Evolutionary conservation across 2,113 vertebrate genomes (phyloP), one percentile per base, ranked within the genome.

Genomic region (Tiliqua scincoides): DNA sequence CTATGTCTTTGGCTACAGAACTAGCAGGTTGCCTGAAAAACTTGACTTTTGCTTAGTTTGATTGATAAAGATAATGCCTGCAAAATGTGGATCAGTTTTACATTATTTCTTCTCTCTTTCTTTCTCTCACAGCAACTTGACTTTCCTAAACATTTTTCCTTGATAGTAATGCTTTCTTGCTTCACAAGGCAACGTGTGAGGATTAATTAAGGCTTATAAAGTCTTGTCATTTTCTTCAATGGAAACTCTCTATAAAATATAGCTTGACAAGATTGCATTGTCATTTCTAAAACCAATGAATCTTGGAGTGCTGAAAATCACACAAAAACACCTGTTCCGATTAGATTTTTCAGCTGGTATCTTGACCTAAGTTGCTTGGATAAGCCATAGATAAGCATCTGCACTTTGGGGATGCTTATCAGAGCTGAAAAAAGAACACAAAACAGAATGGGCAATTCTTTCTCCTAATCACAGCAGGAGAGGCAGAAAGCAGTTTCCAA

Each of bases 361-460:
- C 20, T 89, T 89, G 62, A 82, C 8, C 61, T 88, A 48, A n/a
- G 6, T 87, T 57, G 12, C 67, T n/a, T 84, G 54, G 23, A 75
- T 89, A 92, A 91, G 73, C 1, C 20, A 14, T 35, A 89, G 67
- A 71, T 89, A 89, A 77, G 59, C n/a, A 80, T 92, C 54, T 91
- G 21, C 76, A 74, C 59, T 72, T 84, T 63, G 48, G 9, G 74
- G 35, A 82, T 92, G 82, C 4, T 95, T 89, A 92, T 84, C n/a
- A 2, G 32, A 89, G 85, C n/a, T 40, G 23, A 87, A 87, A 80
- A 93, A 83, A 87, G 35, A 72, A 48, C 43, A 48, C 43, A 6
- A 74, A 82, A 78, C 6, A 30, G n/a, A 87, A 85, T 84, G 63
- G 87, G 30, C 3, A 35, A 6, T 81, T 40, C 84, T 85, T 79